Percentiles rank a stretch among this genome's conserved stretches.
Conservation (phyloP, 1,140 invertebrate species). For the Zeugodacus cucurbitae region DNA sequence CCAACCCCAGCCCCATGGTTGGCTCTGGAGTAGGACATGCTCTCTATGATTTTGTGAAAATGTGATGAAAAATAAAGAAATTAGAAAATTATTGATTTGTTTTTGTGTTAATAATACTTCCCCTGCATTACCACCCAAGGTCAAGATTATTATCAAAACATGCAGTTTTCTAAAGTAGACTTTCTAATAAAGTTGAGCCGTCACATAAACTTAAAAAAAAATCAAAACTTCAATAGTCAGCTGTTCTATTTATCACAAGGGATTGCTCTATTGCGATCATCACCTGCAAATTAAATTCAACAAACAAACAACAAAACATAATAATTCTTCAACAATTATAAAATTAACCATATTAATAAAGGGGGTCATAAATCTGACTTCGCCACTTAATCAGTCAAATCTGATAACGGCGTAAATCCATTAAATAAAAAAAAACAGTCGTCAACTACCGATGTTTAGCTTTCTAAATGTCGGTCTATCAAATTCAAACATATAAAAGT, state of each 20-base stretch:
- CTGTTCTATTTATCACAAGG: background rate
- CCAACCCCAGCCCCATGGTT: slow-evolving; percentile 59
- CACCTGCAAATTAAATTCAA: background rate
- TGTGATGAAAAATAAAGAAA: background rate
- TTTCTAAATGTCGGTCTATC: background rate
- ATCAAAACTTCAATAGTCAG: too few relatives aligned
- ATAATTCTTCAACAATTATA: background rate
- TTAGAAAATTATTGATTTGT: background rate
- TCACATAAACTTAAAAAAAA: background rate
- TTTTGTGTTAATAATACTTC: too few relatives aligned
- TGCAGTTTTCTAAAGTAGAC: too few relatives aligned
- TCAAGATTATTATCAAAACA: too few relatives aligned
- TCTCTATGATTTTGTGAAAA: background rate
- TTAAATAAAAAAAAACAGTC: background rate
- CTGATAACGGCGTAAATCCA: background rate
- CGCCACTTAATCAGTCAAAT: background rate
- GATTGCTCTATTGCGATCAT: background rate
- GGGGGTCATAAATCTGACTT: background rate
- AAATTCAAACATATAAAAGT: slow-evolving; percentile 27
- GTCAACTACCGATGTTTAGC: background rate
- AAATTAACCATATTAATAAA: background rate
- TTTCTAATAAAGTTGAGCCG: background rate
- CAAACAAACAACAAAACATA: background rate
- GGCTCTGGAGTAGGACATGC: slow-evolving; percentile 45
- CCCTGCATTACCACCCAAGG: too few relatives aligned